Evolutionary conservation across 1,140 invertebrate genomes (phyloP).

Genomic region (Steinernema feltiae): DNA sequence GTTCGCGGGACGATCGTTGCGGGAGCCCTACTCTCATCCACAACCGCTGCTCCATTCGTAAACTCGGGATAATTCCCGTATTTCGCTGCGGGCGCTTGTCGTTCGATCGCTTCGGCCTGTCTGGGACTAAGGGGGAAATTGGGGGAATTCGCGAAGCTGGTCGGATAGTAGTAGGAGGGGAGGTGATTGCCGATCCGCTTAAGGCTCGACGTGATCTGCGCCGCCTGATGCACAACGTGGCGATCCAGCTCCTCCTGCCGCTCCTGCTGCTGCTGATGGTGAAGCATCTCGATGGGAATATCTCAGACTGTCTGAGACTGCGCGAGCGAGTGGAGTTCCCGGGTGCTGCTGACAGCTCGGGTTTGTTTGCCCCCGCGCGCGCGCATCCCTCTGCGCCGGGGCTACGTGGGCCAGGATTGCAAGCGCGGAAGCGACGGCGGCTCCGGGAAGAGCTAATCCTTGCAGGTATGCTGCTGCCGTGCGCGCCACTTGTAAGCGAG

Average conservation of each 20-base stretch:
- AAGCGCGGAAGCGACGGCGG: no score
- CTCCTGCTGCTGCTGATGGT: no score
- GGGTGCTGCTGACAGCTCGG: no score
- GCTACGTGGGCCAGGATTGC: neutral
- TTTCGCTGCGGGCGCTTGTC: constrained; percentile 16
- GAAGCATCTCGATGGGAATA: no score
- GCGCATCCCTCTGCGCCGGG: neutral
- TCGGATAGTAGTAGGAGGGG: constrained; percentile 21
- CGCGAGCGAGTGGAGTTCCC: no score
- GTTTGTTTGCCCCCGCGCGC: constrained; percentile 17
- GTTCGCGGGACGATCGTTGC: neutral
- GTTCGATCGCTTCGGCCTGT: constrained; percentile 36
- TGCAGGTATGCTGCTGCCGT: neutral
- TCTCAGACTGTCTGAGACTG: no score
- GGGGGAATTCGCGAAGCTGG: constrained; percentile 19
- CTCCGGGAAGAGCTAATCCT: neutral
- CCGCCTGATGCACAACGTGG: neutral
- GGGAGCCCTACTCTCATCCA: neutral
- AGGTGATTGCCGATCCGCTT: neutral
- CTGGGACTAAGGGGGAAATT: constrained; percentile 28
- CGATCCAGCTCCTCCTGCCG: no score
- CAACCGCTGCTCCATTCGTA: neutral
- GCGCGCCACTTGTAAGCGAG: no score
- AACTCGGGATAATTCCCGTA: neutral
- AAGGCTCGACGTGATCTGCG: neutral